Percentiles rank a stretch among this genome's conserved stretches.
Conservation (phyloP, 2,888 invertebrate species). For the Cremastinae sp. region DNA sequence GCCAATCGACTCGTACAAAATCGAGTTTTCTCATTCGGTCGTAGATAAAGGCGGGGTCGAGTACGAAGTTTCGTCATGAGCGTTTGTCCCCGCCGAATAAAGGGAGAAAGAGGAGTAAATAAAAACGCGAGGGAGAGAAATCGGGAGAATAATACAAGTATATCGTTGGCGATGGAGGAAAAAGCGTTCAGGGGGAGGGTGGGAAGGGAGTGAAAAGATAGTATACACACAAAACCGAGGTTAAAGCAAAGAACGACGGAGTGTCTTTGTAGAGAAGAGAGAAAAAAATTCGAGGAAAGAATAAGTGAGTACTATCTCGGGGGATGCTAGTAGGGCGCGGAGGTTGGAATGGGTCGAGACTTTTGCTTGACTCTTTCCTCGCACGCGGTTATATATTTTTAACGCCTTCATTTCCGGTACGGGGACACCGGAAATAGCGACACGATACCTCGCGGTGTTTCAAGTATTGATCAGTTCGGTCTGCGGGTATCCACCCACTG, state of each 20-base stretch:
- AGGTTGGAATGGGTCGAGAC: constrained; percentile 57
- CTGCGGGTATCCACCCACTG: constrained; percentile 73
- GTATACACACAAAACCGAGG: constrained; percentile 39
- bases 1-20: constrained; percentile 19
- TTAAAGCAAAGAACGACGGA: constrained; percentile 32
- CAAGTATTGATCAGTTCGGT: constrained; percentile 81
- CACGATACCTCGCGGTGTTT: constrained; percentile 80
- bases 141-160: constrained; percentile 56
- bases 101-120: constrained; percentile 29
- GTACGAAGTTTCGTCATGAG: constrained; percentile 45
- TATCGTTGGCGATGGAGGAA: constrained; percentile 60
- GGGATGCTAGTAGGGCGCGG: constrained; percentile 51
- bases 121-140: constrained; percentile 20
- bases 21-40: constrained; percentile 56
- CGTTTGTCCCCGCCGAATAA: constrained; percentile 53
- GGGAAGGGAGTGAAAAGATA: constrained; percentile 33
- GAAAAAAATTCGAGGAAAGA: constrained; percentile 49
- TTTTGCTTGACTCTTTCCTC: constrained; percentile 39
- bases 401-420: constrained; percentile 79
- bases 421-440: constrained; percentile 79
- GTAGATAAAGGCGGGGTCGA: constrained; percentile 61
- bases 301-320: constrained; percentile 49
- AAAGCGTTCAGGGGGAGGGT: constrained; percentile 56
- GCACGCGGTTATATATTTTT: constrained; percentile 77
- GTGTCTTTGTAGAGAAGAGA: constrained; percentile 49